Conservation (phyloP, 2,888 invertebrate species). For the Hirudinaria manillensis region DNA sequence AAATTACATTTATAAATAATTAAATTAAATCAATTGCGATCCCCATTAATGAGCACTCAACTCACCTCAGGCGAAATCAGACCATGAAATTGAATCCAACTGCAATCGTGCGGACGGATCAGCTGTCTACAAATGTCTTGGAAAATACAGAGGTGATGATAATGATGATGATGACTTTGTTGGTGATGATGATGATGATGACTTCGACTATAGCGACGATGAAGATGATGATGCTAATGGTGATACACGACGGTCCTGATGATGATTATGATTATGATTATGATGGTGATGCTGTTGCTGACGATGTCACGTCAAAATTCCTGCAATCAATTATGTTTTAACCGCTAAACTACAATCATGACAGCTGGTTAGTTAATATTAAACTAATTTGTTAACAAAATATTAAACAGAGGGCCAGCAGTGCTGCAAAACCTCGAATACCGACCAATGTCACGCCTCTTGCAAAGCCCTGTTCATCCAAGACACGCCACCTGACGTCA, state of each 20-base stretch:
- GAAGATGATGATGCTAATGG: neutral
- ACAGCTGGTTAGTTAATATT: too few species aligned
- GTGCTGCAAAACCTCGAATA: conserved; percentile 37
- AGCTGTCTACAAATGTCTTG: conserved; percentile 19
- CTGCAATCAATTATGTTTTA: too few species aligned
- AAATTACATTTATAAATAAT: neutral
- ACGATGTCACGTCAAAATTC: too few species aligned
- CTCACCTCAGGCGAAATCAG: conserved; percentile 18
- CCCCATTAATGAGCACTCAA: neutral
- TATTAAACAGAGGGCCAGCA: conserved; percentile 35
- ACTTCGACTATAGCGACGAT: neutral
- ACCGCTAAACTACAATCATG: too few species aligned
- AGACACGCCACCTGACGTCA: conserved; percentile 35
- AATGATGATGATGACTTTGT: neutral
- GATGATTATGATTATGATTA: too few species aligned
- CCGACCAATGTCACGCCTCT: conserved; percentile 37
- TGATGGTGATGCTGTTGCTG: too few species aligned
- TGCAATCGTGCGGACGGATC: conserved; percentile 17
- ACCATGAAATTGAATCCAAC: conserved; percentile 11
- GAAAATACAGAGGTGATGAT: conserved; percentile 19
- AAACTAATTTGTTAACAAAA: too few species aligned
- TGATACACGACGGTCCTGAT: too few species aligned
- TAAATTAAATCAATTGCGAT: neutral
- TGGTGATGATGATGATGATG: conserved; percentile 2
- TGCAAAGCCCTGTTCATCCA: conserved; percentile 39